Evolutionary conservation across 2,888 invertebrate species (phyloP).

Genomic region (Acleris emargana): DNA sequence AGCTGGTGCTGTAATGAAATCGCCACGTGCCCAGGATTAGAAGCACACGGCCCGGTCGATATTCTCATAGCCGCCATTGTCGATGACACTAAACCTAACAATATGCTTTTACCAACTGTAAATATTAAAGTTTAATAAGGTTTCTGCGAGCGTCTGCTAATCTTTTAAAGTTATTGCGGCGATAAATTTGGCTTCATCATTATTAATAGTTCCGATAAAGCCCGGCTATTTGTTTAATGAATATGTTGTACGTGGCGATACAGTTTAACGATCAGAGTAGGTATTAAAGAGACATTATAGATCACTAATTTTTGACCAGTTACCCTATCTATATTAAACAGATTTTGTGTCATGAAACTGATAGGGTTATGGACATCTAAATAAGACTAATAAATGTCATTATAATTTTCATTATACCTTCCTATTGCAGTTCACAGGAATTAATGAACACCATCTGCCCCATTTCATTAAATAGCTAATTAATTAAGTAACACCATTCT

Average conservation of each 20-base stretch:
- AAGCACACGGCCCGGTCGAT: slow-evolving; percentile 56
- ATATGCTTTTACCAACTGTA: slow-evolving; percentile 25
- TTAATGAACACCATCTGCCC: not conserved
- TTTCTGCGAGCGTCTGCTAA: slow-evolving; percentile 41
- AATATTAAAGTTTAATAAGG: slow-evolving; percentile 65
- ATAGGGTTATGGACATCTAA: no score
- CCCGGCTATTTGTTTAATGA: slow-evolving; percentile 52
- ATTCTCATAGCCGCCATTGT: slow-evolving; percentile 49
- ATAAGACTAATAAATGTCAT: no score
- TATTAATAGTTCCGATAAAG: slow-evolving; percentile 62
- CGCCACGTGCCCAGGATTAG: slow-evolving; percentile 75
- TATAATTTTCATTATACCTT: no score
- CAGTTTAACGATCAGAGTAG: slow-evolving; percentile 3
- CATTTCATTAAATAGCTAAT: no score
- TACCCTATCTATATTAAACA: no score
- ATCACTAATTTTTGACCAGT: no score
- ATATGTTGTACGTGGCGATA: slow-evolving; percentile 48
- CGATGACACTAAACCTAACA: slow-evolving; percentile 37
- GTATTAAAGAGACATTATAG: no score
- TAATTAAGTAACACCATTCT: no score
- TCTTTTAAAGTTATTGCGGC: slow-evolving; percentile 63
- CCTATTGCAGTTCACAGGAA: not conserved
- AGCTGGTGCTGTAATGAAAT: slow-evolving; percentile 73
- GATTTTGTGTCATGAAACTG: no score
- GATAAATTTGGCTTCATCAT: slow-evolving; percentile 64